Evolutionary conservation across 2,888 invertebrate genomes (phyloP), one percentile per base, ranked within the genome.

Genomic region (Tridacna gigas): DNA sequence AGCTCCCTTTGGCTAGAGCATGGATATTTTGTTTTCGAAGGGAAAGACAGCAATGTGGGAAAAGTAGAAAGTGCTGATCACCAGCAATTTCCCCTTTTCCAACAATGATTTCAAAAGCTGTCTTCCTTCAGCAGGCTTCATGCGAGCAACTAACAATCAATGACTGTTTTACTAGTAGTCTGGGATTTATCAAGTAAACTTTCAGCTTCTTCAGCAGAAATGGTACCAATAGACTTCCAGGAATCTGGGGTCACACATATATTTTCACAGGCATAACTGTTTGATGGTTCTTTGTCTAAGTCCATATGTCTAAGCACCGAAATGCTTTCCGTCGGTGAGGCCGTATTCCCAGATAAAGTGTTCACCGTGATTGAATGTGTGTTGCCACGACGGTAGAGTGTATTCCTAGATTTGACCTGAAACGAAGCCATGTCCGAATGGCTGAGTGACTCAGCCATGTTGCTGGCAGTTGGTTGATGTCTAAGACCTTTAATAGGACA

Each of bases 401-500:
- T 65, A 13, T 73, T 60, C 66, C 65, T 79, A 15, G 66, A 51
- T 61, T 74, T 74, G 9, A 73, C 66, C 47, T 76, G 69, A 37
- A 76, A 60, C 1, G 76, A 71, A 13, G 66, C 25, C 22, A 80
- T 63, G 28, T 80, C 80, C n/a, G 80, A 80, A 22, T 80, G 80
- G 37, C 76, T 76, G 45, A 80, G 22, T 11, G 80, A 69, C 12
- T 71, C 76, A 26, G 22, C 75, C 56, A 45, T 66, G 76, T 79
- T 89, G 81, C 37, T 77, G 13, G 85, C 85, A 56, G 66, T 84
- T 25, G 60, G 69, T 25, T 15, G 45, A 26, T 71, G 61, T 20
- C n/a, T 67, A n/a, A 71, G 71, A n/a, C 71, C 47, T 25, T 71
- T 71, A 25, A 71, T 51, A 51, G 51, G 67, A 78, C 93, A 93